phyloP scores from a whole-genome alignment of 2,888 invertebrate genomes.

The Macrosoma leucophasiata region DNA sequence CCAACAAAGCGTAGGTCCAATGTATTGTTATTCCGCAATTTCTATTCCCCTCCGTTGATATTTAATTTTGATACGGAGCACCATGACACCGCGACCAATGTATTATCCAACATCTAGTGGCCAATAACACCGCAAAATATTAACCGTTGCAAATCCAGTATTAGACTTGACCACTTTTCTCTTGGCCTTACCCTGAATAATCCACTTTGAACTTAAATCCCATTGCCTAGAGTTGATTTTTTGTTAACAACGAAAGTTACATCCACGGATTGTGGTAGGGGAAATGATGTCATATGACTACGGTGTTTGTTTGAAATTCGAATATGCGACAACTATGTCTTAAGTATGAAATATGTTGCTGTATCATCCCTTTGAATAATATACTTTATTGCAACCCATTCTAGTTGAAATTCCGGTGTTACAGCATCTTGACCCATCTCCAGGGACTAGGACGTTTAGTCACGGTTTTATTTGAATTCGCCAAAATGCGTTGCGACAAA shows the following conservation, averaged over 20 bases:
- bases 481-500: constrained; percentile 65
- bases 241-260: constrained; percentile 11
- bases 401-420: constrained; percentile 18
- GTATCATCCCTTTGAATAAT: no score
- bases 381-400: no score
- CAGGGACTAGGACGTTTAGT: constrained; percentile 63
- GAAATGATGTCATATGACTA: constrained; percentile 34
- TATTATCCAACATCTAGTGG: constrained; percentile 63
- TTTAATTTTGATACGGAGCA: constrained; percentile 71
- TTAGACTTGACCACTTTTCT: constrained; percentile 44
- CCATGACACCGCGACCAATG: constrained; percentile 58
- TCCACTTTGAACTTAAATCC: constrained; percentile 24
- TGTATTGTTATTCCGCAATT: no score
- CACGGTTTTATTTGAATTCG: constrained; percentile 71
- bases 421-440: constrained; percentile 58
- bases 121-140: constrained; percentile 71
- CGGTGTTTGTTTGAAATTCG: constrained; percentile 33
- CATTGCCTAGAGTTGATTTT: constrained; percentile 27
- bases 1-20: no score
- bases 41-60: constrained; percentile 44
- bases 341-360: constrained; percentile 22
- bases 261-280: constrained; percentile 30
- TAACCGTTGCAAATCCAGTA: constrained; percentile 65
- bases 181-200: constrained; percentile 7
- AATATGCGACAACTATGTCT: constrained; percentile 27